Conservation (phyloP, 2,888 invertebrate genomes). For the Dryocosmus kuriphilus region DNA sequence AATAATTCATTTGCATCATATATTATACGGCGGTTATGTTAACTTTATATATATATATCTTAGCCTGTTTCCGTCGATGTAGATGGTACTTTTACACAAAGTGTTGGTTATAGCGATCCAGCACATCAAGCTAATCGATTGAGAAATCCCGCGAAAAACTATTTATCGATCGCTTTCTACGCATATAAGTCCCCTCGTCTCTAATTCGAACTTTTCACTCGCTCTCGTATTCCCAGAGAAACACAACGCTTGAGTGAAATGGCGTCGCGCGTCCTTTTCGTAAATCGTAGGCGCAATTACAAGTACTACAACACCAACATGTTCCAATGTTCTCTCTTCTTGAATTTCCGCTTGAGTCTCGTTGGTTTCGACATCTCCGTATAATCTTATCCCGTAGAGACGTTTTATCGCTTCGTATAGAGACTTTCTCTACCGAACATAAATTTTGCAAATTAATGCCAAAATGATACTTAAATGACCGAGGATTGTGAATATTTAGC, state of each 20-base stretch:
- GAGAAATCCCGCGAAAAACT: slow-evolving; percentile 18
- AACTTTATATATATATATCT: slow-evolving; percentile 4
- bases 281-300: slow-evolving; percentile 33
- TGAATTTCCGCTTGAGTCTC: slow-evolving; percentile 19
- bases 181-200: slow-evolving; percentile 9
- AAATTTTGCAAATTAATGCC: background rate
- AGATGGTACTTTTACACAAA: background rate
- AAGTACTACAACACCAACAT: slow-evolving; percentile 23
- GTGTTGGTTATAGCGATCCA: background rate
- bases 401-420: slow-evolving; percentile 19
- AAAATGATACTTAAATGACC: background rate
- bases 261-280: slow-evolving; percentile 22
- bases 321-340: slow-evolving; percentile 16
- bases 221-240: slow-evolving; percentile 8
- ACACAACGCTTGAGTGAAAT: slow-evolving; percentile 20
- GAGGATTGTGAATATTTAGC: no score
- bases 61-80: slow-evolving; percentile 3
- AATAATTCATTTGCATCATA: slow-evolving; percentile 36
- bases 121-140: slow-evolving; percentile 16
- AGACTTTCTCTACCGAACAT: slow-evolving; percentile 14
- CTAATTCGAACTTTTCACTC: slow-evolving; percentile 29
- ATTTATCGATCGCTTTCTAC: slow-evolving; percentile 21
- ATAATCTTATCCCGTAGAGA: slow-evolving; percentile 12
- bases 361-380: slow-evolving; percentile 18
- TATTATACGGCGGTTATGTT: background rate